phyloP scores from a whole-genome alignment of 2,888 invertebrate genomes.

The Nephrocerus scutellatus region DNA sequence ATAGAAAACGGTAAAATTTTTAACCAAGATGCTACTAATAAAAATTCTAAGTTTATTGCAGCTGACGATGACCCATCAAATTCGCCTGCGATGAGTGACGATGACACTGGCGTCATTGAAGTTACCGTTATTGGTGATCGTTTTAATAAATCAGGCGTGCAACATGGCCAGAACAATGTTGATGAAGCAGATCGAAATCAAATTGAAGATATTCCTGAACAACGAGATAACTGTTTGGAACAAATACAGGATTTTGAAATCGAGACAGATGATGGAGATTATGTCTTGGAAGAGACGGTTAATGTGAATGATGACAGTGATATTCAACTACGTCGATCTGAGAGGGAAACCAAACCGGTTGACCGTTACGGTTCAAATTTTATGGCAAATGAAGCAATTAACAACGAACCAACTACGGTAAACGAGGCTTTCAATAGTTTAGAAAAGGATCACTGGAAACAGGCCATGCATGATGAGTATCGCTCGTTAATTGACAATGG shows the following conservation, averaged over 20 bases:
- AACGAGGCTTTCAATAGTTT: background rate
- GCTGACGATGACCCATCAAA: no score
- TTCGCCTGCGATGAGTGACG: no score
- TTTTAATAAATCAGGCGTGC: background rate
- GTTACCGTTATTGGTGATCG: no score
- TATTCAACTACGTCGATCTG: background rate
- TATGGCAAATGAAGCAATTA: background rate
- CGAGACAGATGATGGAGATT: background rate
- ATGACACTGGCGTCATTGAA: no score
- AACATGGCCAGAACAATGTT: background rate
- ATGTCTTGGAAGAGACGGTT: background rate
- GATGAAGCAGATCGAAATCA: background rate
- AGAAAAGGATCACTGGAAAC: background rate
- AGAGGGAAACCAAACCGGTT: background rate
- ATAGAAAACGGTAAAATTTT: background rate
- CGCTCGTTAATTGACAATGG: conserved; percentile 22
- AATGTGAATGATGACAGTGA: background rate
- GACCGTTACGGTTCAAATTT: background rate
- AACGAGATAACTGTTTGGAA: background rate
- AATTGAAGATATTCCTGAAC: background rate
- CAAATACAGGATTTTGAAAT: background rate
- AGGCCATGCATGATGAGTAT: conserved; percentile 24
- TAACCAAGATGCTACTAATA: no score
- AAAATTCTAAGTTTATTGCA: no score
- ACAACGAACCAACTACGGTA: background rate